Evolutionary conservation across 2,888 invertebrate genomes (phyloP).

Genomic region (Idaea straminata): DNA sequence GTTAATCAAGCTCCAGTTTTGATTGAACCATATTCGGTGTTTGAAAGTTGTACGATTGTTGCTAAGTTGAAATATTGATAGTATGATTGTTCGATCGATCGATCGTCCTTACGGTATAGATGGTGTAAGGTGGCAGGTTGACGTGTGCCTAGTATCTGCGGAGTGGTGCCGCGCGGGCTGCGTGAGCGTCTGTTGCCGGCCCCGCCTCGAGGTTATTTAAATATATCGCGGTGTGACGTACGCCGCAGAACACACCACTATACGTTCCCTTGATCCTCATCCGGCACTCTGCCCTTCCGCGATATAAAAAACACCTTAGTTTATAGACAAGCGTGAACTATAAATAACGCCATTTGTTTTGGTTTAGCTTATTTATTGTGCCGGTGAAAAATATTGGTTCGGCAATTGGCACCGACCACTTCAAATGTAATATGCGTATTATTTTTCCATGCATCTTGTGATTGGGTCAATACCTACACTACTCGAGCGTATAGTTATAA

Average conservation of each 20-base stretch:
- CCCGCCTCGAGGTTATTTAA: conserved; percentile 61
- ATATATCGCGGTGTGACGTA: conserved; percentile 56
- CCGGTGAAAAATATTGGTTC: neutral
- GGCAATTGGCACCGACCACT: no score
- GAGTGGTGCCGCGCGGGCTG: conserved; percentile 65
- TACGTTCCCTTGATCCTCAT: conserved; percentile 61
- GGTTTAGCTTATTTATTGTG: conserved; percentile 26
- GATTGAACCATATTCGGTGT: conserved; percentile 20
- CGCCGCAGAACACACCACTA: conserved; percentile 37
- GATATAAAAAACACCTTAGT: conserved; percentile 39
- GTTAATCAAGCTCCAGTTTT: conserved; percentile 9
- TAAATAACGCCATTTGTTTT: conserved; percentile 44
- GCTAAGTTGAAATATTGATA: neutral
- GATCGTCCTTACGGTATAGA: no score
- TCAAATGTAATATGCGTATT: neutral
- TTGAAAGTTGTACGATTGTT: conserved; percentile 2
- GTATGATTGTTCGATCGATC: no score
- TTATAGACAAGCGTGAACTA: conserved; percentile 52
- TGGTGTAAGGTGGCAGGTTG: no score
- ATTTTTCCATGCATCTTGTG: neutral
- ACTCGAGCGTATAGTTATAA: neutral
- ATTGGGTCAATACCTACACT: neutral
- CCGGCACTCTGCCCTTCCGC: conserved; percentile 56
- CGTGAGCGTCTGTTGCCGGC: conserved; percentile 43
- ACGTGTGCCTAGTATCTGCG: conserved; percentile 5